These are phyloP conservation scores for Oconnorella tubifera DNA, from an alignment of 2,888 invertebrate species.

Conservation along the genomic window DNA sequence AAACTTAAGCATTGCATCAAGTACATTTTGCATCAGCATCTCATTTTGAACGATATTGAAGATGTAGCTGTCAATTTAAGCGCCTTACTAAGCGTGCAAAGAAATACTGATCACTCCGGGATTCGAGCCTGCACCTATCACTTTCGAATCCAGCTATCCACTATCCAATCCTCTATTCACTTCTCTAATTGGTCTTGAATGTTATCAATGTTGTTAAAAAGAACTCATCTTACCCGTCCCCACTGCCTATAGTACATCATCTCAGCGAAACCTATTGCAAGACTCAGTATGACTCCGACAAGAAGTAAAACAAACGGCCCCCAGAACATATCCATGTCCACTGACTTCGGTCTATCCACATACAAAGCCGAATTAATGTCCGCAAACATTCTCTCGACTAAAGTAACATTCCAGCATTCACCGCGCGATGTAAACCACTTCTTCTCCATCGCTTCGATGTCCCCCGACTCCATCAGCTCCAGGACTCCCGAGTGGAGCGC, in stretches of 20 bases:
- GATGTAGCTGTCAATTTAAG: too few relatives aligned
- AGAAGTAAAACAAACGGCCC: slow-evolving; percentile 24
- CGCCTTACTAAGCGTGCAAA: too few relatives aligned
- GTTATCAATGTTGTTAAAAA: too few relatives aligned
- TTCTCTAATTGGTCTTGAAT: too few relatives aligned
- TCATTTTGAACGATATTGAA: too few relatives aligned
- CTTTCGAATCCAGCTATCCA: too few relatives aligned
- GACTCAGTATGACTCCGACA: slow-evolving; percentile 21
- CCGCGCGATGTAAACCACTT: slow-evolving; percentile 22
- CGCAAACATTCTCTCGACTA: slow-evolving; percentile 1
- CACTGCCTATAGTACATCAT: slow-evolving; percentile 28
- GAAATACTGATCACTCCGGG: too few relatives aligned
- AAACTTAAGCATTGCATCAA: too few relatives aligned
- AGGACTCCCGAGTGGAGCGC: slow-evolving; percentile 23
- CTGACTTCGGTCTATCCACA: slow-evolving; percentile 28
- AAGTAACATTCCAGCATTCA: slow-evolving; percentile 29
- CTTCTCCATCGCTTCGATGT: slow-evolving; percentile 28
- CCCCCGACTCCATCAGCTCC: slow-evolving; percentile 31
- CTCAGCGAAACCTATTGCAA: slow-evolving; percentile 24
- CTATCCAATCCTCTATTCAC: too few relatives aligned
- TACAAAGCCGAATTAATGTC: slow-evolving; percentile 10
- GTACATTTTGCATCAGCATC: too few relatives aligned
- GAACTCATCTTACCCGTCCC: slow-evolving; percentile 34
- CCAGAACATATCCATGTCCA: slow-evolving; percentile 31
- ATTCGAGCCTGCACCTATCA: too few relatives aligned